phyloP scores from a whole-genome alignment of 2,888 invertebrate species.

The Punctoribates punctum region DNA sequence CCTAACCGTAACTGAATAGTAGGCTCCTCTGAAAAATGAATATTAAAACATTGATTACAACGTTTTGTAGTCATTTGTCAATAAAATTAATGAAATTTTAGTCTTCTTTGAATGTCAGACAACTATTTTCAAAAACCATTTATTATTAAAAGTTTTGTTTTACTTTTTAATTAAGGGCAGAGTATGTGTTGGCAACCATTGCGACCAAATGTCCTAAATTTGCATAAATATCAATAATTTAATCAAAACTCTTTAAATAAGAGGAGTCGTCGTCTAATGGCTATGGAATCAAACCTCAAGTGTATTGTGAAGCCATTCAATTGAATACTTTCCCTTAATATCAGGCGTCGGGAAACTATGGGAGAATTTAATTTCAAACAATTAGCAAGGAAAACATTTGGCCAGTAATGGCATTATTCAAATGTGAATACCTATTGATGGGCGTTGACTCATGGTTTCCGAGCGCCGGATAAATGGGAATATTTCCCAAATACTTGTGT shows the following conservation, averaged over 20 bases:
- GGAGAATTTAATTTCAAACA: neutral
- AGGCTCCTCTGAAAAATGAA: slow-evolving; percentile 54
- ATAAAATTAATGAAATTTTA: slow-evolving; percentile 64
- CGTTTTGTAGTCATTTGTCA: slow-evolving; percentile 11
- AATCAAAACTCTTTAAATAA: neutral
- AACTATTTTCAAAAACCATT: neutral
- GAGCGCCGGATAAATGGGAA: slow-evolving; percentile 48
- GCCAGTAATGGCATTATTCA: no score
- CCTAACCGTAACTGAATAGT: slow-evolving; percentile 66
- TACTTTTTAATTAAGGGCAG: slow-evolving; percentile 70
- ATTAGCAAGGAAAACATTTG: no score
- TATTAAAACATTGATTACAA: slow-evolving; percentile 13
- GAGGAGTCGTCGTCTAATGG: neutral
- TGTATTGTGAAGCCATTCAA: slow-evolving; percentile 56
- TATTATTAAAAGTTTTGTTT: slow-evolving; percentile 17
- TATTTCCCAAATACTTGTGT: slow-evolving; percentile 45
- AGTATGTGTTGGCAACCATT: slow-evolving; percentile 83
- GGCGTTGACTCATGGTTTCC: slow-evolving; percentile 50
- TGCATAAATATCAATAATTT: neutral
- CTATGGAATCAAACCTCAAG: neutral
- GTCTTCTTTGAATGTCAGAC: neutral
- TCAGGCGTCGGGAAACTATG: slow-evolving; percentile 57
- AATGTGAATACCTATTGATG: slow-evolving; percentile 54
- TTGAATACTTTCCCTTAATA: slow-evolving; percentile 67
- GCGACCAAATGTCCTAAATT: slow-evolving; percentile 80